Evolutionary conservation across 2,888 invertebrate genomes (phyloP), one percentile per base, ranked within the genome.

Genomic region (Stenurella melanura): DNA sequence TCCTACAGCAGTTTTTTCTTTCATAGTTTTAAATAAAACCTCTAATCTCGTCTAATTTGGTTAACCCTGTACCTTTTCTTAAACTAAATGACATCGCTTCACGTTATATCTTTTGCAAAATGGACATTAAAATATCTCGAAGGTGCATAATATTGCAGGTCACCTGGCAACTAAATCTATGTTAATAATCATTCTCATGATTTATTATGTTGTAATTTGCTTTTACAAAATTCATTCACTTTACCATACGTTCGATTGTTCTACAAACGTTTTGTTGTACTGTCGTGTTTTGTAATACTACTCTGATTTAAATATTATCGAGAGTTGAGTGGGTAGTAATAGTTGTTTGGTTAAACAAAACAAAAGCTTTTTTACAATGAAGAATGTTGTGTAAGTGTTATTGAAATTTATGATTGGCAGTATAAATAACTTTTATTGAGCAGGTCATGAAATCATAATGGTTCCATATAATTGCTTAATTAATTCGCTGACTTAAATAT

Each of bases 321-420:
- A 72, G 26, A 61, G 60, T 63, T 30, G 72, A 72, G 72, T 72
- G 38, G 63, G 63, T 63, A 63, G 63, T 63, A 72, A 72, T 72
- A 63, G 63, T 72, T 63, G 72, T 72, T 72, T 38, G 30, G 42
- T 54, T 61, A 72, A 63, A 72, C 72, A 67, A 75, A 75, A 50
- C 50, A 50, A 50, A 67, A 67, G 21, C 42, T 18, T 54, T 54
- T 18, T 66, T 75, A 60, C 67, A 21, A 58, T 64, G 64, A 64
- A 64, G 68, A 63, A 57, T 58, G 71, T 60, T 75, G 54, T 67
- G 67, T 71, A 75, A 75, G 66, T 66, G 42, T 64, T 66, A 60
- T 71, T 70, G 71, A 71, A 75, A 71, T 71, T 70, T 71, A 69
- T 71, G 75, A 75, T 60, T 67, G 70, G 66, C 75, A 75, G 70